A percentile compares a stretch with the other conserved stretches of the same genome.
phyloP scores from a whole-genome alignment of 2,113 vertebrate species.

The Piaya cayana region DNA sequence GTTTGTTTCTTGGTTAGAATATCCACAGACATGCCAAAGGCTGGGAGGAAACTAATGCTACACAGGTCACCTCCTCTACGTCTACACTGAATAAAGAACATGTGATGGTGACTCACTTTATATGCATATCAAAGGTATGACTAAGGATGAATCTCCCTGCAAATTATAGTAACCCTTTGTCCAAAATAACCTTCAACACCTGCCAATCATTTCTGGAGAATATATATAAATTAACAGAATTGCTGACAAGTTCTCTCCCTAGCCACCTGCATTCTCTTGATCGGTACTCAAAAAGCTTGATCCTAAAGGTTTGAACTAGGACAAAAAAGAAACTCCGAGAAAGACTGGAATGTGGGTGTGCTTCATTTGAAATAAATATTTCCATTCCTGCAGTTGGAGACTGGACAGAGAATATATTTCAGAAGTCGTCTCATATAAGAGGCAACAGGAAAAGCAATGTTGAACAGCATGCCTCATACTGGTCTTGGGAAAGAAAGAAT shows the following conservation, averaged over 20 bases:
- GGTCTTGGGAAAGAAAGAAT: not conserved
- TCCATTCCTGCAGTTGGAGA: not conserved
- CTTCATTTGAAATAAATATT: not conserved
- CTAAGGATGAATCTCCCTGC: slow-evolving; percentile 22
- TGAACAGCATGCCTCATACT: not conserved
- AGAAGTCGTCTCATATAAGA: not conserved
- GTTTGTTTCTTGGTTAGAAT: not conserved
- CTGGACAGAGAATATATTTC: not conserved
- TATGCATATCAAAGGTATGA: not conserved
- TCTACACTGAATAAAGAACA: not conserved
- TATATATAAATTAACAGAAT: not conserved
- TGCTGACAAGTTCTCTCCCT: not conserved
- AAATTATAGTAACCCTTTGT: not conserved
- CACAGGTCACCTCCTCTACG: not conserved
- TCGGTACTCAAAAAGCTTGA: not conserved
- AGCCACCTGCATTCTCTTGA: not conserved
- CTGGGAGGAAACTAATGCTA: not conserved
- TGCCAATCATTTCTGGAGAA: not conserved
- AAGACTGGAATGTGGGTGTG: not conserved
- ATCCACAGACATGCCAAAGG: not conserved
- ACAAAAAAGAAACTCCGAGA: not conserved
- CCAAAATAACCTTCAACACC: slow-evolving; percentile 11
- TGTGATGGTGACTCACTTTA: slow-evolving; percentile 14
- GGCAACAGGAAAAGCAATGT: not conserved
- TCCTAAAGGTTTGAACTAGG: not conserved